Conservation (phyloP, 2,113 vertebrate species). For the Nicator chloris region DNA sequence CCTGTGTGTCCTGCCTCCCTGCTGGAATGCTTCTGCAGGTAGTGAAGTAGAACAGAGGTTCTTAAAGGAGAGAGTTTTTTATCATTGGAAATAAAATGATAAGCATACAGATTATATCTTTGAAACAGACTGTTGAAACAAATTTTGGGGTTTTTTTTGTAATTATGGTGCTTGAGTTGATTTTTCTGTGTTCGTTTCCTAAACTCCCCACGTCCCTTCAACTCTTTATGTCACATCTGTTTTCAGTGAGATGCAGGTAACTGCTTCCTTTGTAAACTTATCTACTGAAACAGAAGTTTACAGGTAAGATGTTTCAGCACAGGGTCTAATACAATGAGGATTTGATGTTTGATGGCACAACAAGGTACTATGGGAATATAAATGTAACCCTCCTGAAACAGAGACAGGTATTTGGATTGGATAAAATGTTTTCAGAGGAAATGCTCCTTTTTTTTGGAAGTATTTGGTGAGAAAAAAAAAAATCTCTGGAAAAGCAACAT, state of each 20-base stretch:
- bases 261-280: background rate
- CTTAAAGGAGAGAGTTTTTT: background rate
- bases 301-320: background rate
- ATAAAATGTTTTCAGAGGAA: background rate
- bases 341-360: background rate
- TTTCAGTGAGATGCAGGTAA: background rate
- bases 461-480: background rate
- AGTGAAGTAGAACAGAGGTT: background rate
- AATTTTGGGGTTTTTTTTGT: fast-evolving
- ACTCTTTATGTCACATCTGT: background rate
- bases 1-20: fast-evolving
- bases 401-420: too few relatives aligned
- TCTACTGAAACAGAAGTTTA: background rate
- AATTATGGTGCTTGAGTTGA: background rate
- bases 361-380: background rate
- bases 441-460: background rate
- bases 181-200: background rate
- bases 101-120: fast-evolving
- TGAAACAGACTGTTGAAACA: fast-evolving
- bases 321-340: background rate
- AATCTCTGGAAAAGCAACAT: background rate
- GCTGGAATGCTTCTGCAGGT: background rate
- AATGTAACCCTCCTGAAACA: background rate
- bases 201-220: background rate
- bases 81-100: background rate